Evolutionary conservation across 35 echinoderm and acorn worm genomes (phyloP), one percentile per base, ranked within the genome.

Genomic region (Lytechinus pictus): DNA sequence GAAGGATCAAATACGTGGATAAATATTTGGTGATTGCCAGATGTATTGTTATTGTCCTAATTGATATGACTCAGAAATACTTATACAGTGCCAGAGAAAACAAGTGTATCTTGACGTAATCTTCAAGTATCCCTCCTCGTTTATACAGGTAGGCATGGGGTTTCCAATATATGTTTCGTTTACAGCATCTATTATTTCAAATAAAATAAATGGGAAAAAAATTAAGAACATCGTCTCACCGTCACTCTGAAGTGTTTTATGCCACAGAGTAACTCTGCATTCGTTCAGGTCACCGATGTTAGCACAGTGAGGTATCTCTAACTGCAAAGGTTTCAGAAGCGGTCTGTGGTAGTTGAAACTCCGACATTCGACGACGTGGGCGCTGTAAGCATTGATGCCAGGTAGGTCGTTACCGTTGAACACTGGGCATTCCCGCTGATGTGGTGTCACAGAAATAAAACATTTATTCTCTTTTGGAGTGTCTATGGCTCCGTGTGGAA

Each of bases 291-390:
- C 94, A 52, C 92, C 89, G 52, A 97, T 52, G n/a, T 95, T 95
- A 12, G 89, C 96, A 92, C 96, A 95, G 52, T 97, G 96, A 33
- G 95, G 96, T 87, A 97, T 86, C 96, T 97, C 96, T 58, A 97
- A 60, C 57, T 91, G 86, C n/a, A 97, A 55, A 10, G 96, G 96
- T 51, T 95, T 89, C 16, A 91, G 13, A 27, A 97, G 29, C 14
- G 28, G 92, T 57, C 53, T 57, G n/a, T 57, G 27, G 92, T 93
- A 93, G 92, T 93, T 93, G 55, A 93, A 93, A 93, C 92, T 93
- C 55, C 92, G 10, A 27, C 92, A 93, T 44, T 93, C 92, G 54
- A 93, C n/a, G 29, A 93, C 92, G n/a, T 57, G 52, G 8, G 52
- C 13, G 5, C 92, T 54, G 92, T n/a, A 54, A 5, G 54, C 92